Base-by-base conservation (phyloP, 1,140 invertebrate species). In the Branchinecta lynchi region DNA sequence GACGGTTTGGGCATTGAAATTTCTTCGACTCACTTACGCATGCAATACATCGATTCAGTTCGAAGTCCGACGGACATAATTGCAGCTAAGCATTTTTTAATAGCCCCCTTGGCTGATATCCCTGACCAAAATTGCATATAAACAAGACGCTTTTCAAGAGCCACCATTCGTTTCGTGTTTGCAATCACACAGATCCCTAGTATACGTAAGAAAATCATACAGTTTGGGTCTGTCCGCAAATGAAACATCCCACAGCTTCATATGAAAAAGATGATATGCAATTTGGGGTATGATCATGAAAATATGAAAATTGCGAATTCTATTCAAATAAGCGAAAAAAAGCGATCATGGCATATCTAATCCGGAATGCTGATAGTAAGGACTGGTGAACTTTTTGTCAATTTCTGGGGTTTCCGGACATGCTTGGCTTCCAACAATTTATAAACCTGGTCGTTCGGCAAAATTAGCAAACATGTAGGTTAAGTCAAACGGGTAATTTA, bases 71-170 rank as follows among this genome's bases (percentile, higher is more conserved):
- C 17, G 12, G 51, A 12, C 51, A 15, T 60, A 60, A 60, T 60
- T 60, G 51, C 51, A 60, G 12, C 17, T 60, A 60, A 60, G 51
- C 17, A 60, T 60, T 60, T 60, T 60, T 60, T 60, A 60, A 60
- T 60, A 60, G 51, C 17, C 51, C 12, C 51, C 17, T 60, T 60
- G 51, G 17, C 51, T 60, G 51, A 60, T 60, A 60, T 60, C 17
- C 51, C 51, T 60, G 51, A 60, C 51, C 51, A 60, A 60, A 60
- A 60, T 60, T 60, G 51, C 51, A 60, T 60, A 60, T 60, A 60
- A 60, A 60, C 51, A 15, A 20, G 51, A 15, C 1, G 51, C 2
- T 60, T 32, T 60, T 60, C 12, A 60, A 15, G 51, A 60, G 6
- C 12, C 12, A 20, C 12, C 51, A 60, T 12, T 20, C 51, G 51